Evolutionary conservation across 2,113 vertebrate species (phyloP), one percentile per base, ranked within the genome.

Genomic region (Carassius carassius): DNA sequence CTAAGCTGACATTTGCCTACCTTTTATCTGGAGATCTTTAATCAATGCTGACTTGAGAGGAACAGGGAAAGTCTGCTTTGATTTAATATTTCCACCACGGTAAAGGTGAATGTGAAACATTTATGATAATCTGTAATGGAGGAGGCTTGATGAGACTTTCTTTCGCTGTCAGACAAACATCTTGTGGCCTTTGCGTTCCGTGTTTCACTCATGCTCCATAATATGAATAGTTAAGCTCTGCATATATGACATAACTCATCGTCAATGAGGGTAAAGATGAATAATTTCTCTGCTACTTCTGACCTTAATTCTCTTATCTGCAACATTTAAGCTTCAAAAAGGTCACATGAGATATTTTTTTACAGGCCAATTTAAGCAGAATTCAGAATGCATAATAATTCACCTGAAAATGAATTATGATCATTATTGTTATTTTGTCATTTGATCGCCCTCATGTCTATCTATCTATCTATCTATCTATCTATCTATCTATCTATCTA

Each of bases 1-100:
- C 92, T 93, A 92, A 92, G 93, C 90, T 96, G 95, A 96, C 95
- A 96, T 96, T 96, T 96, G 95, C 95, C 94, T 94, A 95, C 93
- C 94, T 93, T 95, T 96, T 96, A 95, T 94, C 94, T 87, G 89
- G 90, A 75, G 78, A 94, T 93, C 95, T 95, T 96, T 95, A 96
- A 96, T 96, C 95, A 95, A 92, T 92, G 93, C 89, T 92, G 91
- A 95, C 94, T 93, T 93, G 91, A 92, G 94, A 93, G 93, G 93
- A 94, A 92, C 90, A 91, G 91, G 90, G 94, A 92, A 92, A 90
- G 92, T 93, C 92, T 92, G 92, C 89, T 92, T 95, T 93, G 94
- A 94, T 94, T 95, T 94, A 91, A 95, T 94, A 93, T 88, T 88
- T 88, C 85, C 86, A 88, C 90, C 92, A 91, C 84, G 88, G 87